phyloP scores from a whole-genome alignment of 1,140 invertebrate genomes.

The Cydia fagiglandana region DNA sequence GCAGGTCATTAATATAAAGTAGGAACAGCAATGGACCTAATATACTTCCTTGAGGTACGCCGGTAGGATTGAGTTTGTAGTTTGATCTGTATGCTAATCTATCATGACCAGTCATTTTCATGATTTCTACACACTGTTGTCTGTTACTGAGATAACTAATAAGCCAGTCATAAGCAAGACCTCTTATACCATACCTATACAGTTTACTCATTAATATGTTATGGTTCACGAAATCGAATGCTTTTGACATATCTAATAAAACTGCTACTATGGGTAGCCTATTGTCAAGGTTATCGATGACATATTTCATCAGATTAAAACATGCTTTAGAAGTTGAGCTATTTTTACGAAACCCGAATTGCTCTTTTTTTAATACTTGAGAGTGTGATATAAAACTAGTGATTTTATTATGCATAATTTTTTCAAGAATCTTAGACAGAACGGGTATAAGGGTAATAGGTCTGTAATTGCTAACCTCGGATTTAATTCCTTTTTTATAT shows the following conservation, averaged over 20 bases:
- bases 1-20: too few species aligned
- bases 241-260: slow-evolving; percentile 32
- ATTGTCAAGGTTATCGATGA: slow-evolving; percentile 23
- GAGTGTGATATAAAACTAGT: slow-evolving; percentile 1
- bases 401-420: slow-evolving; percentile 21
- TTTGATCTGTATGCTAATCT: too few species aligned
- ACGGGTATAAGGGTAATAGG: slow-evolving; percentile 8
- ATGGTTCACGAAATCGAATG: slow-evolving; percentile 26
- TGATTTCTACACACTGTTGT: slow-evolving; percentile 25
- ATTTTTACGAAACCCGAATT: slow-evolving; percentile 1
- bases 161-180: slow-evolving; percentile 14
- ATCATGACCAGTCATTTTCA: neutral
- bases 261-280: slow-evolving; percentile 1
- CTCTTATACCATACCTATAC: slow-evolving; percentile 23
- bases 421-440: slow-evolving; percentile 32
- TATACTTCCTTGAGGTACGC: too few species aligned
- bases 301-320: slow-evolving; percentile 12
- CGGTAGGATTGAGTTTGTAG: too few species aligned
- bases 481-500: slow-evolving; percentile 12
- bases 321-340: slow-evolving; percentile 18
- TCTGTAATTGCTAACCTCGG: neutral
- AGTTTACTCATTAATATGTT: slow-evolving; percentile 31
- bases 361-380: neutral
- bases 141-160: slow-evolving; percentile 19
- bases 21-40: too few species aligned